These are phyloP conservation scores for Patella pellucida DNA, from an alignment of 2,888 invertebrate genomes.

Conservation along the genomic window DNA sequence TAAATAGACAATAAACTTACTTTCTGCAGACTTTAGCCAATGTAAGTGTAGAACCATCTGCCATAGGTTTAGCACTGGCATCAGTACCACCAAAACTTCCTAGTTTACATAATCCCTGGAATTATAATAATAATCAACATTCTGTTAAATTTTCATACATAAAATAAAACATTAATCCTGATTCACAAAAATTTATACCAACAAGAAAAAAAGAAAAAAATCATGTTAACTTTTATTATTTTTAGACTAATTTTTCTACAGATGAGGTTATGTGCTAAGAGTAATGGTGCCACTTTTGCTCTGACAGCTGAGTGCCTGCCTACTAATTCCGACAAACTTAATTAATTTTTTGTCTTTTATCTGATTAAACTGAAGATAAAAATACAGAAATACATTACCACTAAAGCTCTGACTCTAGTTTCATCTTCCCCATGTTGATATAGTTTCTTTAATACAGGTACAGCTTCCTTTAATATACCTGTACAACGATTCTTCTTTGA, in stretches of 20 bases:
- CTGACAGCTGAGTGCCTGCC: too few species aligned
- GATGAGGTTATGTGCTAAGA: too few species aligned
- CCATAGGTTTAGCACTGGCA: slow-evolving; percentile 92
- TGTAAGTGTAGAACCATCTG: slow-evolving; percentile 93
- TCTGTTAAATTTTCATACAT: too few species aligned
- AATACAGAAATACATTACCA: slow-evolving; percentile 72
- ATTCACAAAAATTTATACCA: too few species aligned
- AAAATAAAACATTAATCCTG: too few species aligned
- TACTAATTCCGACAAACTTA: too few species aligned
- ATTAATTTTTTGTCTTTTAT: too few species aligned
- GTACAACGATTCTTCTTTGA: slow-evolving; percentile 97
- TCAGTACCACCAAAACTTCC: slow-evolving; percentile 94
- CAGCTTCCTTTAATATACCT: slow-evolving; percentile 88
- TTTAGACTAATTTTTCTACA: too few species aligned
- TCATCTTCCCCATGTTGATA: slow-evolving; percentile 91
- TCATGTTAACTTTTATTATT: too few species aligned
- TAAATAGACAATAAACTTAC: slow-evolving; percentile 57
- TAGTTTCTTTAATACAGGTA: slow-evolving; percentile 91
- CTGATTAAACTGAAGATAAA: too few species aligned
- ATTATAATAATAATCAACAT: slow-evolving; percentile 13
- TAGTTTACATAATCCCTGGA: slow-evolving; percentile 89
- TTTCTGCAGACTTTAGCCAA: slow-evolving; percentile 93
- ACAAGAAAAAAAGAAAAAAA: too few species aligned
- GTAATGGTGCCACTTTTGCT: too few species aligned
- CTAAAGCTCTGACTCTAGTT: slow-evolving; percentile 79